A percentile compares a stretch with the other conserved stretches of the same genome.
Evolutionary conservation across 2,113 vertebrate species (phyloP).

Genomic region (Zingel zingel): DNA sequence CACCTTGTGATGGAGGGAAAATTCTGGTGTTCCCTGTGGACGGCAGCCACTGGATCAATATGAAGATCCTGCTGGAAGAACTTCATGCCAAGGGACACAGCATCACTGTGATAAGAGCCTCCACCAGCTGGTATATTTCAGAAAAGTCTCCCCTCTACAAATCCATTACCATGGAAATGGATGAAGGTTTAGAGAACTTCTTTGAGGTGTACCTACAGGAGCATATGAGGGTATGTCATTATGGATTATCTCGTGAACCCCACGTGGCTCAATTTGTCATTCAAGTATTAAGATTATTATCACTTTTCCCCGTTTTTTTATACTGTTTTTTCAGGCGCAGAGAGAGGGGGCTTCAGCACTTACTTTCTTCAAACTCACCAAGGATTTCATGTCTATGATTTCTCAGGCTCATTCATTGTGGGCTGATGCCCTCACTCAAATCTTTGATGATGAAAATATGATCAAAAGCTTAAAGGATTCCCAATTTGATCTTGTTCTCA

Average conservation of each 20-base stretch:
- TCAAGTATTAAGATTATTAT: neutral
- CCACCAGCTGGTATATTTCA: slow-evolving; percentile 76
- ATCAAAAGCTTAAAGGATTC: slow-evolving; percentile 59
- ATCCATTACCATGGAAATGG: slow-evolving; percentile 15
- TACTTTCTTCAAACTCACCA: slow-evolving; percentile 56
- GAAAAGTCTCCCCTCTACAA: slow-evolving; percentile 77
- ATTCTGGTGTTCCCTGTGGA: slow-evolving; percentile 80
- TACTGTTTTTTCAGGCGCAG: slow-evolving; percentile 57
- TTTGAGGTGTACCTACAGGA: slow-evolving; percentile 63
- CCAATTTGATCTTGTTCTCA: slow-evolving; percentile 80
- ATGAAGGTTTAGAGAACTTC: slow-evolving; percentile 9
- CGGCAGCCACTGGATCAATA: slow-evolving; percentile 84
- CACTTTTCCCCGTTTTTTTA: neutral
- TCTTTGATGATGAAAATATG: slow-evolving; percentile 61
- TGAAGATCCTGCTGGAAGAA: slow-evolving; percentile 80
- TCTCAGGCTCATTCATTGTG: neutral
- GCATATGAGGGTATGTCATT: slow-evolving; percentile 50
- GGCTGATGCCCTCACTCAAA: slow-evolving; percentile 10
- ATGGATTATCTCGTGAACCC: neutral
- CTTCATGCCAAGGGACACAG: slow-evolving; percentile 81
- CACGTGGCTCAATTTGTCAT: neutral
- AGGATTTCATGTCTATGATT: slow-evolving; percentile 46
- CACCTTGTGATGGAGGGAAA: slow-evolving; percentile 71
- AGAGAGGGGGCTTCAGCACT: slow-evolving; percentile 28
- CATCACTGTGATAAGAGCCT: slow-evolving; percentile 79